These are phyloP conservation scores for Oriolus oriolus DNA, from an alignment of 2,113 vertebrate species.

Conservation along the genomic window DNA sequence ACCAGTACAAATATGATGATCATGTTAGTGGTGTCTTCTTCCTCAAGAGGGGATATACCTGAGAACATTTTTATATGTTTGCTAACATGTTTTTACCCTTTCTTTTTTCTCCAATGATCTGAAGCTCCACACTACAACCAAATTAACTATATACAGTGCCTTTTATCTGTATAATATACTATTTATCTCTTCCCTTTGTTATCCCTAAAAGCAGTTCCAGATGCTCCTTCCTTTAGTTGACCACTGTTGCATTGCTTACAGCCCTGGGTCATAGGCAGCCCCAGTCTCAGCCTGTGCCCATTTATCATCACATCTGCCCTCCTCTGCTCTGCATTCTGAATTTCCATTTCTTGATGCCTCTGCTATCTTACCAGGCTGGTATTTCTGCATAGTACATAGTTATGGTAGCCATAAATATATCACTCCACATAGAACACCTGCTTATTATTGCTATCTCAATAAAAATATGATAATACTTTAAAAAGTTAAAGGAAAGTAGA, in stretches of 20 bases:
- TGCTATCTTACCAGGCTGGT: background rate
- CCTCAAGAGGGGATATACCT: fast-evolving
- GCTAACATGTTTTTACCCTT: background rate
- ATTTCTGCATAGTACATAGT: background rate
- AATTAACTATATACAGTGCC: background rate
- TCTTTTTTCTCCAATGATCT: background rate
- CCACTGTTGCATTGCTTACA: background rate
- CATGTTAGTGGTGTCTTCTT: background rate
- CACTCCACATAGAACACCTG: background rate
- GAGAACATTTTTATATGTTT: background rate
- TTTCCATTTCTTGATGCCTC: background rate
- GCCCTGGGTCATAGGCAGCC: background rate
- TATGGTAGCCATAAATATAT: background rate
- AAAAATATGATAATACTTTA: background rate
- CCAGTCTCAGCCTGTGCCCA: background rate
- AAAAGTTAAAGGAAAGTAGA: background rate
- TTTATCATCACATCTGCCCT: background rate
- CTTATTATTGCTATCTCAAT: background rate
- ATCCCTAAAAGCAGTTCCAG: background rate
- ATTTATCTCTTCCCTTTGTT: background rate
- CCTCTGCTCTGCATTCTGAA: fast-evolving
- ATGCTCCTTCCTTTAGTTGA: background rate
- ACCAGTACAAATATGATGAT: background rate
- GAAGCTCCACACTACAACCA: background rate
- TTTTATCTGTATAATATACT: background rate